Evolutionary conservation across 1,140 invertebrate species (phyloP).

Genomic region (Protaetia brevitarsis): DNA sequence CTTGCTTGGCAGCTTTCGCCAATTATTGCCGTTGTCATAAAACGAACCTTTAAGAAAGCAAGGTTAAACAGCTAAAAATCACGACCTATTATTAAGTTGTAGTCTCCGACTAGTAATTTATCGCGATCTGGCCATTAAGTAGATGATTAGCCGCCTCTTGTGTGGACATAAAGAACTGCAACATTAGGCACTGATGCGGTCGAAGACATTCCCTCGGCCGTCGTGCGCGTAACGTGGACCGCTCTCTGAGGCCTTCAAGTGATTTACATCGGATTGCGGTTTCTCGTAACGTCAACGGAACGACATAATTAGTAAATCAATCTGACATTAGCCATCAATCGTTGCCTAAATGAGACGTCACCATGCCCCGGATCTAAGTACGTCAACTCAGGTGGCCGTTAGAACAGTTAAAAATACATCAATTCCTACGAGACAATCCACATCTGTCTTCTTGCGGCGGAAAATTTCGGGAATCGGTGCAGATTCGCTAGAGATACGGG

Average conservation of each 20-base stretch:
- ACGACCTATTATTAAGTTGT: background rate
- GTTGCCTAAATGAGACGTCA: slow-evolving; percentile 22
- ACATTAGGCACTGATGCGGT: background rate
- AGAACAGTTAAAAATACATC: slow-evolving; percentile 19
- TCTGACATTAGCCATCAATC: slow-evolving; percentile 20
- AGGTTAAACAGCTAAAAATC: no score
- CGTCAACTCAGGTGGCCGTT: slow-evolving; percentile 23
- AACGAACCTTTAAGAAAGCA: no score
- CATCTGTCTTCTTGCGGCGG: slow-evolving; percentile 12
- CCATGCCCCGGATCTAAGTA: slow-evolving; percentile 10
- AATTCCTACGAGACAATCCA: background rate
- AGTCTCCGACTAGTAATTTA: background rate
- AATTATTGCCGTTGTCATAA: no score
- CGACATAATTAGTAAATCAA: slow-evolving; percentile 24
- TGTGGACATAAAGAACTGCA: background rate
- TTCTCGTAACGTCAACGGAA: slow-evolving; percentile 3
- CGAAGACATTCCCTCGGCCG: background rate
- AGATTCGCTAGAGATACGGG: background rate
- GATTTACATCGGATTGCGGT: slow-evolving; percentile 15
- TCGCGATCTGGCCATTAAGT: background rate
- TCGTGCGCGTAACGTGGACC: background rate
- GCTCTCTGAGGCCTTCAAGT: background rate
- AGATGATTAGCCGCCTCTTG: background rate
- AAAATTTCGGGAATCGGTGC: slow-evolving; percentile 18
- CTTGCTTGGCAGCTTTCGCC: no score